These are phyloP conservation scores for Galago senegalensis DNA, from an alignment of 2,797 vertebrate genomes.

Conservation along the genomic window DNA sequence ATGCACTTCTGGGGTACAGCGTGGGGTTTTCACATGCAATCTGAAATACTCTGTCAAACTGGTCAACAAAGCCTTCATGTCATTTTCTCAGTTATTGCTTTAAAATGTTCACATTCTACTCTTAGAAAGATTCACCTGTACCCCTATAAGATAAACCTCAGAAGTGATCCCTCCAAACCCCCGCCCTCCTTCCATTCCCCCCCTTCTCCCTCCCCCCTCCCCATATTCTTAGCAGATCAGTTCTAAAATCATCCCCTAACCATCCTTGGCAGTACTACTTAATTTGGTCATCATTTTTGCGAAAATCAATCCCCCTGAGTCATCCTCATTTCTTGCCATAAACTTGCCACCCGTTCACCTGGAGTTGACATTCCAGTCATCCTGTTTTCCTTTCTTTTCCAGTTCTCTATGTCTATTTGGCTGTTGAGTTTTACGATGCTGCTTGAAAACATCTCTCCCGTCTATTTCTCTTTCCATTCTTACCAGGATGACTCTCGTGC, in stretches of 20 bases:
- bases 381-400: background rate
- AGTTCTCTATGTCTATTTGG: background rate
- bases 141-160: no score
- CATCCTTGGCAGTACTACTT: background rate
- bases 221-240: background rate
- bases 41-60: no score
- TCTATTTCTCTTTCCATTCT: background rate
- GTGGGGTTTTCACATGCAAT: no score
- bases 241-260: background rate
- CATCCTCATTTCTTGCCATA: background rate
- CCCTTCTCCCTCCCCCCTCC: no score
- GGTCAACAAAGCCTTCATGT: no score
- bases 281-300: constrained; percentile 21
- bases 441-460: background rate
- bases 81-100: no score
- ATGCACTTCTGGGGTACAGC: no score
- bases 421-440: background rate
- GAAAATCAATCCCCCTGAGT: constrained; percentile 1
- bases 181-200: no score
- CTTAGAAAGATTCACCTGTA: no score
- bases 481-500: background rate
- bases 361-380: background rate
- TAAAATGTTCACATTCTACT: no score
- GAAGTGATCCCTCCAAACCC: no score
- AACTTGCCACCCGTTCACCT: background rate